A percentile compares a stretch with the other conserved stretches of the same genome.
Conservation (phyloP, 2,888 invertebrate genomes). For the Polydrusus tereticollis region DNA sequence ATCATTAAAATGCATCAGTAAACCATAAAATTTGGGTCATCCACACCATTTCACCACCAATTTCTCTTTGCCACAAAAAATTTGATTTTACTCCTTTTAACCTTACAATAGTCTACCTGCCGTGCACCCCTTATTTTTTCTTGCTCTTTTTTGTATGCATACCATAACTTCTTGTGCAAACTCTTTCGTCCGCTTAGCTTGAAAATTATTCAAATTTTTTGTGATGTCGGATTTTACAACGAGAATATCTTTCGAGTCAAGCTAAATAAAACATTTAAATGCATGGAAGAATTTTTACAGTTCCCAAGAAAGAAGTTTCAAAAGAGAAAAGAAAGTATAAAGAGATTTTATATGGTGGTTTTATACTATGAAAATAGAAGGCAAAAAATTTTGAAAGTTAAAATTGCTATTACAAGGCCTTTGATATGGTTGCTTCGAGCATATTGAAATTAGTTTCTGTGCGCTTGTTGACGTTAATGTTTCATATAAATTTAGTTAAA, state of each 20-base stretch:
- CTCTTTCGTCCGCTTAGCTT: conserved; percentile 17
- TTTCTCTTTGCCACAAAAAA: conserved; percentile 32
- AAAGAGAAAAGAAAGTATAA: conserved; percentile 35
- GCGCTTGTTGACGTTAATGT: not conserved
- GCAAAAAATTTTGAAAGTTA: conserved; percentile 34
- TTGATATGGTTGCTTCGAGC: not conserved
- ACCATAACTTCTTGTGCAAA: not conserved
- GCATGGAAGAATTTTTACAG: conserved; percentile 66
- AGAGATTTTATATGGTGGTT: conserved; percentile 46
- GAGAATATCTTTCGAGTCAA: conserved; percentile 2
- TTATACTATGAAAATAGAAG: conserved; percentile 29
- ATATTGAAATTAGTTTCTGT: not conserved
- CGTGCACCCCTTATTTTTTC: conserved; percentile 17
- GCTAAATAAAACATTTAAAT: conserved; percentile 66
- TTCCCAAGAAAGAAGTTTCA: conserved; percentile 61
- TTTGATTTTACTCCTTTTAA: conserved; percentile 30
- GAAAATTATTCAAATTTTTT: conserved; percentile 60
- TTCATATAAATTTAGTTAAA: not conserved
- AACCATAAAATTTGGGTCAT: conserved; percentile 26
- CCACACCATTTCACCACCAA: not conserved
- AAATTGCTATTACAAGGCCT: not conserved
- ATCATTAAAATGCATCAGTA: not conserved
- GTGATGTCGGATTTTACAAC: conserved; percentile 39
- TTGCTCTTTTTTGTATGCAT: conserved; percentile 25
- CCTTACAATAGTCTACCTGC: conserved; percentile 23